Percentiles rank a stretch among this genome's conserved stretches.
Conservation (phyloP, 1,140 invertebrate species). For the Anastrepha obliqua region DNA sequence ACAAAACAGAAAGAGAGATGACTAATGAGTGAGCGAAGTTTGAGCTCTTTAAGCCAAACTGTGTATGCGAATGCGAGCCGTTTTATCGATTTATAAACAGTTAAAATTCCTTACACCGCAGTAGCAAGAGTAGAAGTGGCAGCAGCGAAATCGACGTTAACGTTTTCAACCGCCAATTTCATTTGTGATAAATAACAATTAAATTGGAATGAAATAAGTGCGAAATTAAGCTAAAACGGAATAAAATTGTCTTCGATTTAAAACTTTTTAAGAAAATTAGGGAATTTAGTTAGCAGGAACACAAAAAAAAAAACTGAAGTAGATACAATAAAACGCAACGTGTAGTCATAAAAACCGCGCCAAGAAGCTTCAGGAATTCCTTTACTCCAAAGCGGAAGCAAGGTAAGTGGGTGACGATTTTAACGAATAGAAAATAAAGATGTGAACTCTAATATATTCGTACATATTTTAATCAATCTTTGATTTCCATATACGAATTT, state of each 20-base stretch:
- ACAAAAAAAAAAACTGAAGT: neutral
- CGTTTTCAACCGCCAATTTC: slow-evolving; percentile 38
- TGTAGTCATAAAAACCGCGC: neutral
- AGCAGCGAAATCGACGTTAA: slow-evolving; percentile 20
- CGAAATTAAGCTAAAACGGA: neutral
- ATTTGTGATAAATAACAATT: slow-evolving; percentile 33
- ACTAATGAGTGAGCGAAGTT: neutral
- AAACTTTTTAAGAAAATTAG: neutral
- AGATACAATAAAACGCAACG: neutral
- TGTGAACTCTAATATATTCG: no score
- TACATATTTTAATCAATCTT: no score
- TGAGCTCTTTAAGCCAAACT: neutral
- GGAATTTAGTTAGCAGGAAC: slow-evolving; percentile 13
- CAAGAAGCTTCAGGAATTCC: neutral
- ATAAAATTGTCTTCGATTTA: slow-evolving; percentile 6
- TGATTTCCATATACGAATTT: no score
- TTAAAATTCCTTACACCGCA: neutral
- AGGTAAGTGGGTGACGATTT: neutral
- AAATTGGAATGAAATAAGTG: neutral
- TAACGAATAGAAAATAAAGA: neutral
- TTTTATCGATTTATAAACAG: slow-evolving; percentile 55
- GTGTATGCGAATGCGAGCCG: neutral
- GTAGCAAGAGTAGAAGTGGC: neutral
- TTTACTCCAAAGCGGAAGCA: neutral
- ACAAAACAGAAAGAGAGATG: no score